These are phyloP conservation scores for Ibidorhyncha struthersii DNA, from an alignment of 2,113 vertebrate genomes.

Conservation along the genomic window DNA sequence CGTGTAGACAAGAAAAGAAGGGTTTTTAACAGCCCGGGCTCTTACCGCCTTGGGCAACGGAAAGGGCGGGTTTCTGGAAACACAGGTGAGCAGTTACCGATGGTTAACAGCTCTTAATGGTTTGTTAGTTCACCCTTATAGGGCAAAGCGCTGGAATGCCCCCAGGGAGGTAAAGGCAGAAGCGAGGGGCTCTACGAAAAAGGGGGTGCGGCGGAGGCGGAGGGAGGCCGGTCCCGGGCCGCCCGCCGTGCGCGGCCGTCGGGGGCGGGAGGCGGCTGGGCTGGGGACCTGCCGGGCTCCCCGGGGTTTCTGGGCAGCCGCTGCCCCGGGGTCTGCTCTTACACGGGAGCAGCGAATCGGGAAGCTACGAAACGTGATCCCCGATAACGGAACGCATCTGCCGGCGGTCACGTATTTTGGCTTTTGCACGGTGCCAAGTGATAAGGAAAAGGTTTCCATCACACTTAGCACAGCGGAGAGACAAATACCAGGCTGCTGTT, in stretches of 20 bases:
- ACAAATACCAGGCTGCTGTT: not conserved
- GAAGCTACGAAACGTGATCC: not conserved
- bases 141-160: not conserved
- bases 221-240: too few relatives aligned
- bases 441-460: constrained; percentile 28
- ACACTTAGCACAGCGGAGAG: not conserved
- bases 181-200: not conserved
- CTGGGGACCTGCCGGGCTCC: too few relatives aligned
- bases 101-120: not conserved
- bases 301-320: not conserved
- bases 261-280: not conserved
- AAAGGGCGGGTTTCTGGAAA: not conserved
- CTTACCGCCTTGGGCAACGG: not conserved
- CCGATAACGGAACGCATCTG: not conserved
- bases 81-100: not conserved
- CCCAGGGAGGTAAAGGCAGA: not conserved
- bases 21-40: not conserved
- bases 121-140: not conserved
- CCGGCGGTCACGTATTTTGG: not conserved
- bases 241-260: too few relatives aligned
- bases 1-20: rapidly evolving
- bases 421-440: not conserved
- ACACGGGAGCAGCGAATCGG: not conserved
- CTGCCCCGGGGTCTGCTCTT: not conserved
- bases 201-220: not conserved